Base-by-base conservation (phyloP, 2,113 vertebrate genomes). In the Dolichallabes microphthalmus region DNA sequence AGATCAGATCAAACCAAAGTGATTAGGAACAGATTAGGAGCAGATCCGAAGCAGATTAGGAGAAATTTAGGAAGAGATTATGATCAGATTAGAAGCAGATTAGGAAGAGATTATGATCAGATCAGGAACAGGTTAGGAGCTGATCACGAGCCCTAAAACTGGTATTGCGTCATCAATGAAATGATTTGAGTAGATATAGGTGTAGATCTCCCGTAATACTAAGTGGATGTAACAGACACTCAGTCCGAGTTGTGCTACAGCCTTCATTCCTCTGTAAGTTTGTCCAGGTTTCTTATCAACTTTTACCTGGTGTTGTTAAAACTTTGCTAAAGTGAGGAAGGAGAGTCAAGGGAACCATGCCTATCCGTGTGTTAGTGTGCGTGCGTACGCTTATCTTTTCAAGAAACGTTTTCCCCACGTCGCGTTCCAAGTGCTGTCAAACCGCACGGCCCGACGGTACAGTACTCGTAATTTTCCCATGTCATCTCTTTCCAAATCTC, bases 401-500 rank as follows among this genome's bases (percentile, higher is more conserved):
- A 87, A 86, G 88, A 88, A 90, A 93, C 20, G 20, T 91, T 88
- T 89, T 90, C 87, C 90, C 87, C 89, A 92, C 89, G 89, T 92
- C 90, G 90, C 69, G 88, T 94, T 94, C 94, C 93, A 94, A 94
- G 92, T 92, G 91, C 91, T 90, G 92, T 95, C 94, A 94, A 93
- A 94, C 93, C 92, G 91, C 91, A 93, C 92, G 92, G 91, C 90
- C 88, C 92, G 90, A 89, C 89, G 91, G 90, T 90, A 89, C 93
- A 91, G 92, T 93, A 92, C 93, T 93, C 93, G 91, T 79, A 86
- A 92, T 93, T 94, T 95, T 92, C 80, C 84, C 86, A 94, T 94
- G 94, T 95, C 93, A 95, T 95, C 94, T 94, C 92, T 87, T 90
- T 95, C 95, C 95, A 95, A 95, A 94, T 94, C 88, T 86, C 94